phyloP scores from a whole-genome alignment of 2,797 vertebrate species.

The Danio jaintianensis region DNA sequence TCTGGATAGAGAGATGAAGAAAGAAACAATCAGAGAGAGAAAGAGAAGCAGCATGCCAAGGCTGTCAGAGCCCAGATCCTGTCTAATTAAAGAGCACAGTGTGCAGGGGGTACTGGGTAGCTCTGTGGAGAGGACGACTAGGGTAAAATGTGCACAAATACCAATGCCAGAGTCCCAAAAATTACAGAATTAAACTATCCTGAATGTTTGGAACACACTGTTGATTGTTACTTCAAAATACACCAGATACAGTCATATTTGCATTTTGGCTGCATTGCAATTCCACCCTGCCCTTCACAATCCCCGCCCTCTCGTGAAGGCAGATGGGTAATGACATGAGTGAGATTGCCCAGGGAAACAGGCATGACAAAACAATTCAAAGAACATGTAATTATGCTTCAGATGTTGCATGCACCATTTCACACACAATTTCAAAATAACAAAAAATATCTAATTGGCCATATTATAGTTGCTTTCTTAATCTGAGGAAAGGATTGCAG shows the following conservation, averaged over 20 bases:
- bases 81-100: slow-evolving; percentile 78
- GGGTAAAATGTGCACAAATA: slow-evolving; percentile 36
- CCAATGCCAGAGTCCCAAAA: slow-evolving; percentile 52
- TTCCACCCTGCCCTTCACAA: slow-evolving; percentile 37
- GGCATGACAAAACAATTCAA: slow-evolving; percentile 48
- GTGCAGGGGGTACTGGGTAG: slow-evolving; percentile 65
- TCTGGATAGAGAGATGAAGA: slow-evolving; percentile 40
- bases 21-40: slow-evolving; percentile 51
- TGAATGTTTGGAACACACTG: slow-evolving; percentile 11
- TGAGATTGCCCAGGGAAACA: slow-evolving; percentile 65
- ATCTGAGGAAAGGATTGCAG: background rate
- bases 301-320: slow-evolving; percentile 48
- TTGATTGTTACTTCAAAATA: slow-evolving; percentile 51
- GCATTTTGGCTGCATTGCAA: slow-evolving; percentile 61
- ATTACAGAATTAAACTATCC: slow-evolving; percentile 23
- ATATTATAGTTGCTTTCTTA: background rate
- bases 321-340: slow-evolving; percentile 68
- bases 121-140: slow-evolving; percentile 47
- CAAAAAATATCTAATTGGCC: background rate
- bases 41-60: slow-evolving; percentile 66
- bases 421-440: slow-evolving; percentile 10
- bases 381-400: slow-evolving; percentile 50
- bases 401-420: slow-evolving; percentile 20
- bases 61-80: slow-evolving; percentile 69
- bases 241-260: slow-evolving; percentile 56